Conservation (phyloP, 30 jellyfish, hydroid and myxozoan genomes). For the Clytia hemisphaerica region DNA sequence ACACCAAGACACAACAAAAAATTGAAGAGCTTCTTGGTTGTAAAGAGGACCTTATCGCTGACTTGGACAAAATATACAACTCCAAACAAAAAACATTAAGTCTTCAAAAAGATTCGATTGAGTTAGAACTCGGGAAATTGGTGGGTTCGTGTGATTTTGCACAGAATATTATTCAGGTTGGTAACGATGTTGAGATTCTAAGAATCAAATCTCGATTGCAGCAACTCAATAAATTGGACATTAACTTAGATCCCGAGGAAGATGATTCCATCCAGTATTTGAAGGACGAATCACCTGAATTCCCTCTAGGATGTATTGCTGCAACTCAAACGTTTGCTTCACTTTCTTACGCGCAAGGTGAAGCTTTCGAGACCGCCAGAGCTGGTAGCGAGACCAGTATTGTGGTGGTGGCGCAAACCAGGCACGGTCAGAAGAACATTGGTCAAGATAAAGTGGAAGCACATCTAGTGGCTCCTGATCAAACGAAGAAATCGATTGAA, state of each 20-base stretch:
- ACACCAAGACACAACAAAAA: conserved; percentile 80
- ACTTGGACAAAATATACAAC: conserved; percentile 54
- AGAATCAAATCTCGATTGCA: conserved; percentile 86
- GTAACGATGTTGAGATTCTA: conserved; percentile 86
- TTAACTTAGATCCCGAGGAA: conserved; percentile 89
- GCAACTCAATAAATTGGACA: conserved; percentile 43
- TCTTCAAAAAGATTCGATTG: conserved; percentile 85
- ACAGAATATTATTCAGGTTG: conserved; percentile 78
- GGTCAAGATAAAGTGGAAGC: conserved; percentile 92
- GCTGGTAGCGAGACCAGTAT: conserved; percentile 77
- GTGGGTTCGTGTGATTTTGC: conserved; percentile 87
- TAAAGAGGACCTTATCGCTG: conserved; percentile 53
- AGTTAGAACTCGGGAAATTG: conserved; percentile 86
- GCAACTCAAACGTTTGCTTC: conserved; percentile 97
- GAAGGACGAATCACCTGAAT: conserved; percentile 73
- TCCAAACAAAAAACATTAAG: conserved; percentile 81
- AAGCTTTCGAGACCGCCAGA: conserved; percentile 86
- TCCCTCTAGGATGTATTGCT: conserved; percentile 72
- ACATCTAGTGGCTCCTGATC: conserved; percentile 69
- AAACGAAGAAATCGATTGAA: conserved; percentile 41
- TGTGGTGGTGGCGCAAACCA: conserved; percentile 82
- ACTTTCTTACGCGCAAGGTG: conserved; percentile 96
- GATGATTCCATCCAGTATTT: conserved; percentile 93
- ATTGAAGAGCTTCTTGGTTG: conserved; percentile 72
- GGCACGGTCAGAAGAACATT: conserved; percentile 74